A percentile compares a stretch with the other conserved stretches of the same genome.
Conservation (phyloP, 2,113 vertebrate species). For the Halichoerus grypus region DNA sequence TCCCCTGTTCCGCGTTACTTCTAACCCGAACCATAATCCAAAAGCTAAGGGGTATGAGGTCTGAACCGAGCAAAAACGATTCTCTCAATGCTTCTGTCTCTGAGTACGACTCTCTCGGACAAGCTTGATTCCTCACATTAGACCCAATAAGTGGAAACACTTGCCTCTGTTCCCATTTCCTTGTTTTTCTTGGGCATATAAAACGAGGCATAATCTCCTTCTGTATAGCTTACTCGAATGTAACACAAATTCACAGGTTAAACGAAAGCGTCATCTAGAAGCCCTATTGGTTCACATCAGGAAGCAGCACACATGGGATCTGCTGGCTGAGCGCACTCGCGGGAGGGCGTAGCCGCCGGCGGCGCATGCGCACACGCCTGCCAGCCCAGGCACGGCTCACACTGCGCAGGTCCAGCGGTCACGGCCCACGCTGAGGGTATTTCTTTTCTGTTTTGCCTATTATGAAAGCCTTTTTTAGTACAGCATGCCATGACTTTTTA, state of each 20-base stretch:
- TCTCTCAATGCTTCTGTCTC: neutral
- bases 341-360: neutral
- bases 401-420: rapidly evolving
- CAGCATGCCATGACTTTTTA: neutral
- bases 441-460: neutral
- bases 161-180: slow-evolving; percentile 8
- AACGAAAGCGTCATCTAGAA: neutral
- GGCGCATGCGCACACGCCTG: rapidly evolving
- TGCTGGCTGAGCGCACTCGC: neutral
- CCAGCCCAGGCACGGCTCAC: rapidly evolving
- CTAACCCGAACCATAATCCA: neutral
- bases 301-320: neutral
- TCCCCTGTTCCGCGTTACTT: neutral
- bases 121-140: neutral
- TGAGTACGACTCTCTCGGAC: neutral
- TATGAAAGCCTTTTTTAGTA: neutral
- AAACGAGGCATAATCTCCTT: neutral
- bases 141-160: neutral
- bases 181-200: slow-evolving; percentile 8
- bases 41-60: neutral
- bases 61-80: neutral
- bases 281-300: neutral
- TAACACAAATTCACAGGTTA: neutral
- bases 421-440: rapidly evolving
- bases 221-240: neutral